A percentile compares a stretch with the other conserved stretches of the same genome.
Evolutionary conservation across 2,797 vertebrate genomes (phyloP).

Genomic region (Telmatherina bonti): DNA sequence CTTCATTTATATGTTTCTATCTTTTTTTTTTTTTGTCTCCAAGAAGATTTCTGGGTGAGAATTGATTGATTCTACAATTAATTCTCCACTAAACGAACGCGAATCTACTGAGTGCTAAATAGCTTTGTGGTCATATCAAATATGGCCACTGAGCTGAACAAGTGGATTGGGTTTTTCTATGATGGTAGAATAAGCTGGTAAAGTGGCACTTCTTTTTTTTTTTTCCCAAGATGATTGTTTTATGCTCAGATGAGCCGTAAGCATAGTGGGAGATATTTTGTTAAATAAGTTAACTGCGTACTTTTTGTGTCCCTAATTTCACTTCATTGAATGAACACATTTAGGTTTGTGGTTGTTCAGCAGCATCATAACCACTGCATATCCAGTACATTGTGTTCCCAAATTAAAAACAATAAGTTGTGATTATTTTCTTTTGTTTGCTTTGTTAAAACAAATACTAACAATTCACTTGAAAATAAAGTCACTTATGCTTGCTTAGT

Average conservation of each 20-base stretch:
- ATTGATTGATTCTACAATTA: conserved; percentile 73
- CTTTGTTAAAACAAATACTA: conserved; percentile 38
- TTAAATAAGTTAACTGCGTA: conserved; percentile 65
- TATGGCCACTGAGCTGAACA: conserved; percentile 76
- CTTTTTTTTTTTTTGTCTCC: conserved; percentile 24
- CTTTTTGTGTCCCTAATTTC: conserved; percentile 64
- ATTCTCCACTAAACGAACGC: conserved; percentile 63
- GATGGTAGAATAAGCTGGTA: conserved; percentile 81
- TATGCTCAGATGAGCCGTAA: conserved; percentile 73
- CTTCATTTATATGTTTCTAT: conserved; percentile 43
- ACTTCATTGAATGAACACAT: conserved; percentile 26
- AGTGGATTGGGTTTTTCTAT: conserved; percentile 74
- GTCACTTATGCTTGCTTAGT: conserved; percentile 39
- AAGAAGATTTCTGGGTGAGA: conserved; percentile 62
- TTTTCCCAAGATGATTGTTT: conserved; percentile 68
- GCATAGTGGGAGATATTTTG: conserved; percentile 80
- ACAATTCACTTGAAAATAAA: conserved; percentile 32
- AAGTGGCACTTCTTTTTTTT: conserved; percentile 74
- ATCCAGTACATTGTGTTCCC: conserved; percentile 45
- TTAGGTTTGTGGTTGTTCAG: conserved; percentile 45
- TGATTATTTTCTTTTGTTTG: conserved; percentile 16
- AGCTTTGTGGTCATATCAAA: conserved; percentile 81
- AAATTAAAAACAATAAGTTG: conserved; percentile 27
- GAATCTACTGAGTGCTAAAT: conserved; percentile 75
- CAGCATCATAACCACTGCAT: conserved; percentile 52